These are phyloP conservation scores for Alitta virens DNA, from an alignment of 2,888 invertebrate species.

Conservation along the genomic window DNA sequence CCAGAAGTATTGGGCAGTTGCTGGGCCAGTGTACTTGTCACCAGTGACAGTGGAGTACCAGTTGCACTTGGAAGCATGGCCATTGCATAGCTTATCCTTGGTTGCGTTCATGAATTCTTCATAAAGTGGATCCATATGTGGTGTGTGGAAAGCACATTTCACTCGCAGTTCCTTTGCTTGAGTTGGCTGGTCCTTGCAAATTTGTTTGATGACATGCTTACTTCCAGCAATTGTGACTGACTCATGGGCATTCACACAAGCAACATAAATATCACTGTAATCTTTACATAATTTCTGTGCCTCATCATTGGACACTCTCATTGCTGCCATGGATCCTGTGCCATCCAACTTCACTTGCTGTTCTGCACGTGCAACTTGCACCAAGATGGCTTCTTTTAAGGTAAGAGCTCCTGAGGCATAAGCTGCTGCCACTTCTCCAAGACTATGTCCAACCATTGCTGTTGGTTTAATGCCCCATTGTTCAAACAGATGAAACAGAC, in stretches of 20 bases:
- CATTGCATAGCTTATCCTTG: constrained; percentile 7
- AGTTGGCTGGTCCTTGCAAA: constrained; percentile 12
- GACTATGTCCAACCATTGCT: constrained; percentile 18
- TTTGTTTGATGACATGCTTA: constrained; percentile 9
- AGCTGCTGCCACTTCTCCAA: constrained; percentile 20
- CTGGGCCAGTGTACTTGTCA: neutral
- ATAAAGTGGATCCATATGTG: constrained; percentile 13
- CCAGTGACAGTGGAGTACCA: constrained; percentile 18
- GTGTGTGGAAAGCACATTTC: constrained; percentile 22
- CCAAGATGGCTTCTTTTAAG: constrained; percentile 17
- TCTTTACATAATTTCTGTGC: constrained; percentile 10
- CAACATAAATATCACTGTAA: constrained; percentile 18
- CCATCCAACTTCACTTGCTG: constrained; percentile 14
- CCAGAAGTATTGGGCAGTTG: constrained; percentile 21
- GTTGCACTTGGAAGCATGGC: neutral
- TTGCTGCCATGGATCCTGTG: constrained; percentile 26
- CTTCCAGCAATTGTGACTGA: constrained; percentile 22
- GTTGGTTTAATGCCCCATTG: constrained; percentile 19
- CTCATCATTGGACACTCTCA: constrained; percentile 12
- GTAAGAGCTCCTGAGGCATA: constrained; percentile 16
- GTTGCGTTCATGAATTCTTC: constrained; percentile 13
- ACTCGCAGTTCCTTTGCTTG: constrained; percentile 21
- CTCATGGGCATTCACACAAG: constrained; percentile 22
- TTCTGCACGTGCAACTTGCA: constrained; percentile 9
- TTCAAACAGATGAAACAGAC: neutral